phyloP scores from a whole-genome alignment of 2,113 vertebrate species.

The Alectura lathami region DNA sequence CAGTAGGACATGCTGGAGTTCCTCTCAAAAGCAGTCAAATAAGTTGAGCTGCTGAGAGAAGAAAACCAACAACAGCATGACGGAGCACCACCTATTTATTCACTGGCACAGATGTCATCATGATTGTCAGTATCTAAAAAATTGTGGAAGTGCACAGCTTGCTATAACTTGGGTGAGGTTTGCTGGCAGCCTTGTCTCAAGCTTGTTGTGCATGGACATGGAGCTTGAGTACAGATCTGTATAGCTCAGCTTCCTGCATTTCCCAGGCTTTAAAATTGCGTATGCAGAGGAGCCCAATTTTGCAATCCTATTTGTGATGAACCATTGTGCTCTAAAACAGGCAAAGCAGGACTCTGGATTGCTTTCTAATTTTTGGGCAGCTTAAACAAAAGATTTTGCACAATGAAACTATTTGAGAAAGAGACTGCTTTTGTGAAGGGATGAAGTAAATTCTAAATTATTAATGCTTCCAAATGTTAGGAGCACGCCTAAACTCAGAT shows the following conservation, averaged over 20 bases:
- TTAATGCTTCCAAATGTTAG: background rate
- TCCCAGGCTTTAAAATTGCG: background rate
- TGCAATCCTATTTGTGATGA: background rate
- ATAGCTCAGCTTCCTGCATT: background rate
- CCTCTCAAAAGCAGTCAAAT: constrained; percentile 45
- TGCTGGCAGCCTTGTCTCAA: background rate
- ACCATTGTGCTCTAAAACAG: background rate
- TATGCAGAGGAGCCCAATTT: background rate
- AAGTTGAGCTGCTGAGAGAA: constrained; percentile 10
- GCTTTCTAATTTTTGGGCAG: background rate
- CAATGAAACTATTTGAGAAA: background rate
- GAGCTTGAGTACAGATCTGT: background rate
- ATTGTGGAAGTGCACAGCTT: background rate
- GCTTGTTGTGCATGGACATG: background rate
- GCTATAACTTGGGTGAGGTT: background rate
- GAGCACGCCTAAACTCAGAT: background rate
- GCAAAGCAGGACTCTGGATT: background rate
- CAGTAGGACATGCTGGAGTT: constrained; percentile 66
- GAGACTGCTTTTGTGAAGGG: background rate
- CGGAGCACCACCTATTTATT: background rate
- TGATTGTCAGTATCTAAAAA: background rate
- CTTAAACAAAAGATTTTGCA: background rate
- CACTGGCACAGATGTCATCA: background rate
- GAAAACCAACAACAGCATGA: background rate
- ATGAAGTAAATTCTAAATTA: background rate